Evolutionary conservation across 2,113 vertebrate species (phyloP).

Genomic region (Pavo muticus): DNA sequence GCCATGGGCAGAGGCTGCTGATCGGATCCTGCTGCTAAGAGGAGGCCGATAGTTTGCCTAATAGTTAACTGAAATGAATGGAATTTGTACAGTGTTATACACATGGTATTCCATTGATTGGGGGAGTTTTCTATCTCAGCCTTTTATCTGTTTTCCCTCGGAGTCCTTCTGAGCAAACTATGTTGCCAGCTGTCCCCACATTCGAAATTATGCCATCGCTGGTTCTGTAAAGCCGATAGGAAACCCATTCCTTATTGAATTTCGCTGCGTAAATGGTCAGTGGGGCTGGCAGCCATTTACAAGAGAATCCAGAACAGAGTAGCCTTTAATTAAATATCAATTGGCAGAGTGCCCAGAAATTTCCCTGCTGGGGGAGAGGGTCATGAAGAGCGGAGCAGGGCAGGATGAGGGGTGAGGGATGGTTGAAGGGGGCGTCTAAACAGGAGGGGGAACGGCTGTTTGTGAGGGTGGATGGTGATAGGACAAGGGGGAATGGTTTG

Average conservation of each 20-base stretch:
- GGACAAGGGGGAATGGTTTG: no score
- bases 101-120: neutral
- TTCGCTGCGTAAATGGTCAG: neutral
- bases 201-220: neutral
- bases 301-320: slow-evolving; percentile 28
- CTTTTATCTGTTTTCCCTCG: neutral
- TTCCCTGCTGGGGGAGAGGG: neutral
- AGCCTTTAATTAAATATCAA: slow-evolving; percentile 66
- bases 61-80: neutral
- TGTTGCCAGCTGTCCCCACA: neutral
- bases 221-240: neutral
- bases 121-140: neutral
- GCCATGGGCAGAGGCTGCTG: neutral
- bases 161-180: neutral
- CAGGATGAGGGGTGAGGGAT: no score
- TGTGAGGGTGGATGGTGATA: no score
- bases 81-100: neutral
- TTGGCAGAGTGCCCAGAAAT: slow-evolving; percentile 50
- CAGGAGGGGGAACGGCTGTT: no score
- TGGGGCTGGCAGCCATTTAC: slow-evolving; percentile 50
- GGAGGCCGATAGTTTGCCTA: neutral
- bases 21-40: neutral
- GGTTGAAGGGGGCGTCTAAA: no score
- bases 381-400: neutral
- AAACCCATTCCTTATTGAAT: slow-evolving; percentile 33